Evolutionary conservation across 2,888 invertebrate genomes (phyloP).

Genomic region (Arctia plantaginis): DNA sequence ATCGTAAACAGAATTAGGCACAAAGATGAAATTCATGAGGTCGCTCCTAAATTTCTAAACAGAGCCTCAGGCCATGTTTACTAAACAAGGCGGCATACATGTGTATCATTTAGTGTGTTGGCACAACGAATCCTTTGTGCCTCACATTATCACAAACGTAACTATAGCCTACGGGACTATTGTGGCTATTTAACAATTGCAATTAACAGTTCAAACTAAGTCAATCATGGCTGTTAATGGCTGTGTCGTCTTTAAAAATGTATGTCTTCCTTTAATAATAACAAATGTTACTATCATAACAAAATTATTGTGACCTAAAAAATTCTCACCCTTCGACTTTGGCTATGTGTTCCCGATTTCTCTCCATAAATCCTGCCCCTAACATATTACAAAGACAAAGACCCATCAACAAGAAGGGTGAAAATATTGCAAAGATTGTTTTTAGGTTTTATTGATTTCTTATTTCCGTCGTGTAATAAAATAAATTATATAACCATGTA

Average conservation of each 20-base stretch:
- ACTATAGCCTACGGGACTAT: slow-evolving; percentile 10
- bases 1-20: neutral
- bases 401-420: neutral
- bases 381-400: neutral
- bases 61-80: slow-evolving; percentile 19
- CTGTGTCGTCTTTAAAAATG: neutral
- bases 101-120: slow-evolving; percentile 18
- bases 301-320: neutral
- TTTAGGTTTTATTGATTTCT: neutral
- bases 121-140: slow-evolving; percentile 31
- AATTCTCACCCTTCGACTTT: neutral
- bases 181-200: neutral
- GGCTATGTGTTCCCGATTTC: neutral
- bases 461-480: neutral
- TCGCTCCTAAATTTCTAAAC: slow-evolving; percentile 8
- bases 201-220: neutral
- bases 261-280: neutral
- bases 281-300: neutral
- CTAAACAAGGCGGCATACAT: slow-evolving; percentile 16
- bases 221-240: neutral
- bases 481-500: neutral
- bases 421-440: neutral
- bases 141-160: slow-evolving; percentile 26
- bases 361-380: neutral
- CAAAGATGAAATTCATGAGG: slow-evolving; percentile 22